Base-by-base conservation (phyloP, 2,113 vertebrate genomes). In the Hippocampus barbouri region DNA sequence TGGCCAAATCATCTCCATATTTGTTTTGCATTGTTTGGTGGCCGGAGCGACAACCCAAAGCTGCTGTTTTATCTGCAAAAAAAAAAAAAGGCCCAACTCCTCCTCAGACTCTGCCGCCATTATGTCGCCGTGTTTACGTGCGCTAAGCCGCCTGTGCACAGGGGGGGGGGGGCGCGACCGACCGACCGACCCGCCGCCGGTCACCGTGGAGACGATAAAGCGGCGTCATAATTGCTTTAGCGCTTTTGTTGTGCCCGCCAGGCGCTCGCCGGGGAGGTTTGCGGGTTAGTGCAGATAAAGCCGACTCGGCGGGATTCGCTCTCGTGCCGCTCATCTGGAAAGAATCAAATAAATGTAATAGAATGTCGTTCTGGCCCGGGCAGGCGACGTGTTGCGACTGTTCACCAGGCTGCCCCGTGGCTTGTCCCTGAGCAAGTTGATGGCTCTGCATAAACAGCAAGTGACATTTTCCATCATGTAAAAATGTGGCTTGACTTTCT, bases 171-270 rank as follows among this genome's bases (percentile, higher is more conserved):
- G n/a, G n/a, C n/a, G 30, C 4, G 30, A 6, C 5, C 5, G 5
- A 38, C 5, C 5, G 5, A 38, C 70, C 86, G 89, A 90, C 90
- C 90, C 79, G 79, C 86, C 64, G 69, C 56, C 25, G 81, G 89
- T 88, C 79, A 73, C 80, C 2, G 70, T 38, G 59, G 79, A 69
- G 75, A 81, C 81, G 79, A 86, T 89, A 86, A 90, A 89, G 83
- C 85, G 2, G 43, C 18, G 68, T 78, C 83, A 84, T 91, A 89
- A 92, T 91, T 91, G 91, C 86, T 90, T 91, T 88, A 83, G 80
- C 69, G 84, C 83, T 80, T 61, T 86, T 85, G 86, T 89, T 86
- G 75, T 79, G 84, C 81, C 82, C 68, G 78, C 81, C 81, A 59
- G 15, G 76, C 38, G 78, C 59, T 61, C 59, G 14, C 45, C 68